Conservation (phyloP, 2,113 vertebrate species). For the Raphicerus campestris region DNA sequence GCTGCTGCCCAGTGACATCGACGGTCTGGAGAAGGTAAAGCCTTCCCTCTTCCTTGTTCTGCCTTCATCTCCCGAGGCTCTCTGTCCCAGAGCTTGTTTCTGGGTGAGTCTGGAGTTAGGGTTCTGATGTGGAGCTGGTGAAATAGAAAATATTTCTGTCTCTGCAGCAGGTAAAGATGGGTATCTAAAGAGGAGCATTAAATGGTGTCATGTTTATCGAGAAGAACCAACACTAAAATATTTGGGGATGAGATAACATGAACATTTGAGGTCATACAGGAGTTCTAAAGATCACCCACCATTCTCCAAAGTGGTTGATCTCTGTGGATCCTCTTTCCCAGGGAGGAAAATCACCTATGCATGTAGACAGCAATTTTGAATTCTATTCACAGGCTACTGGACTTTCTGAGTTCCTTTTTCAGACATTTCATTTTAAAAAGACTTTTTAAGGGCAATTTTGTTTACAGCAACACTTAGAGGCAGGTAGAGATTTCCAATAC, state of each 20-base stretch:
- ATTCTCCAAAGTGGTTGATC: background rate
- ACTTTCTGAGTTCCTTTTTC: background rate
- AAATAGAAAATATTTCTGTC: background rate
- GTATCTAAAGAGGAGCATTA: background rate
- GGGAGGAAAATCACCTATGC: background rate
- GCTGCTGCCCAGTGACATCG: slow-evolving; percentile 57
- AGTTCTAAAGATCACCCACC: background rate
- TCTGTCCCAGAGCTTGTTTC: background rate
- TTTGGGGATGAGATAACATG: background rate
- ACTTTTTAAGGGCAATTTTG: background rate
- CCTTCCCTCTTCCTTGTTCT: background rate
- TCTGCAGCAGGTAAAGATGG: background rate
- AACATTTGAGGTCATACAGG: background rate
- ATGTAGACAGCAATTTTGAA: background rate
- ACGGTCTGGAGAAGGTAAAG: slow-evolving; percentile 67
- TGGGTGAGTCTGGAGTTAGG: background rate
- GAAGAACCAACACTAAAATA: background rate
- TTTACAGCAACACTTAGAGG: background rate
- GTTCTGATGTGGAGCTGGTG: background rate
- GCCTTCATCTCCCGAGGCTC: background rate
- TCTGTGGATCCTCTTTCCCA: background rate
- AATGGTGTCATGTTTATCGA: background rate
- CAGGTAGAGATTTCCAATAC: background rate
- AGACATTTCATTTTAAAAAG: background rate
- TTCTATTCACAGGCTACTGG: background rate